These are phyloP conservation scores for Stenolophus ochropezus DNA, from an alignment of 2,888 invertebrate species.

Conservation along the genomic window DNA sequence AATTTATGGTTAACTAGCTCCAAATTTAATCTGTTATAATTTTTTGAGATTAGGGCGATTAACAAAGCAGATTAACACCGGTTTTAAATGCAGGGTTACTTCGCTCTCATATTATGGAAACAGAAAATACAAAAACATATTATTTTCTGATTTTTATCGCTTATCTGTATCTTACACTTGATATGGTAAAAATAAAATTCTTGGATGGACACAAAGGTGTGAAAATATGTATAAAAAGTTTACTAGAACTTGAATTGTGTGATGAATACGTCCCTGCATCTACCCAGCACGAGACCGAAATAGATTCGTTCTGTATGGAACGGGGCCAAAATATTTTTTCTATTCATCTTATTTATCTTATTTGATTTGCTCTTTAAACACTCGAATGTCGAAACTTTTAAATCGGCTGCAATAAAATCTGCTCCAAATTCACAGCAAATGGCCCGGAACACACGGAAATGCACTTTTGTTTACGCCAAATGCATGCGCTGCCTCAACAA, in stretches of 20 bases:
- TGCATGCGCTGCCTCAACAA: not conserved
- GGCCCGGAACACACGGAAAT: not conserved
- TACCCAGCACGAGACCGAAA: conserved; percentile 27
- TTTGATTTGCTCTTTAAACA: conserved; percentile 31
- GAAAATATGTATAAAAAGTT: no score
- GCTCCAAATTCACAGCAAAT: not conserved
- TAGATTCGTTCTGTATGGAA: conserved; percentile 44
- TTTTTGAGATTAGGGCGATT: no score
- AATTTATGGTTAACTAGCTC: no score
- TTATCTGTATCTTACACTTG: no score
- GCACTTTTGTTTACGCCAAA: not conserved
- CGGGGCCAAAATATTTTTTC: conserved; percentile 46
- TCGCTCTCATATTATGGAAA: no score
- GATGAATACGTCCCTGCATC: not conserved
- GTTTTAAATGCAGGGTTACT: no score
- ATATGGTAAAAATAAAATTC: no score
- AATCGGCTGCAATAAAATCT: not conserved
- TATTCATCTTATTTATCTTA: conserved; percentile 53
- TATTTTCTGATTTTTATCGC: not conserved
- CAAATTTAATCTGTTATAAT: no score
- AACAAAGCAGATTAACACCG: no score
- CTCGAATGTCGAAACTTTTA: not conserved
- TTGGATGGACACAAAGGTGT: no score
- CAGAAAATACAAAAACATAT: no score
- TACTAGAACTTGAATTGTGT: not conserved